phyloP scores from a whole-genome alignment of 2,888 invertebrate species.

The Biston betularia region DNA sequence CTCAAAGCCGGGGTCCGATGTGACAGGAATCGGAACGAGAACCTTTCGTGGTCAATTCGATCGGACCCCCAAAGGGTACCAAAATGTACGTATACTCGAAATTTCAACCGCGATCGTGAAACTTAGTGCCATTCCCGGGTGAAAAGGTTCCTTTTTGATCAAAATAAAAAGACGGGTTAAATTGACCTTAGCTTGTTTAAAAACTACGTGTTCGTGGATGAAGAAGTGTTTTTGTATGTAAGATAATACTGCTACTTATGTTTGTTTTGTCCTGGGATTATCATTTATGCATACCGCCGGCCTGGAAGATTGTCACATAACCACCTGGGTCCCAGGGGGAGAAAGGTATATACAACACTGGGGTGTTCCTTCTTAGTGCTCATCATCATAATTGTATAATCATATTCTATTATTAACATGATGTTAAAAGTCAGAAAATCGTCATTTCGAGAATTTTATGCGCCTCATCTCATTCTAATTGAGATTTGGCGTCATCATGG shows the following conservation, averaged over 20 bases:
- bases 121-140: slow-evolving; percentile 62
- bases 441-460: no score
- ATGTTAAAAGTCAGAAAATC: no score
- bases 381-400: no score
- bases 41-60: slow-evolving; percentile 82
- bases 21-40: slow-evolving; percentile 80
- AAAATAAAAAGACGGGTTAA: slow-evolving; percentile 55
- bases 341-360: no score
- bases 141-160: slow-evolving; percentile 61
- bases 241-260: background rate
- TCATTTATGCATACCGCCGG: no score
- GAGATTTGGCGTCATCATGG: background rate
- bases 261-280: no score
- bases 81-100: slow-evolving; percentile 59
- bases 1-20: slow-evolving; percentile 70
- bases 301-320: no score
- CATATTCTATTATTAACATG: no score
- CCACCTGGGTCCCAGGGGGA: no score
- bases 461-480: background rate
- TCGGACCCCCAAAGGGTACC: slow-evolving; percentile 74
- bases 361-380: no score
- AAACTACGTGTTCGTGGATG: slow-evolving; percentile 27
- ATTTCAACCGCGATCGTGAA: slow-evolving; percentile 70
- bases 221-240: background rate
- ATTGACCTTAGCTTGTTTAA: slow-evolving; percentile 55